Evolutionary conservation across 1,140 invertebrate genomes (phyloP), one percentile per base, ranked within the genome.

Genomic region (Carposina sasakii): DNA sequence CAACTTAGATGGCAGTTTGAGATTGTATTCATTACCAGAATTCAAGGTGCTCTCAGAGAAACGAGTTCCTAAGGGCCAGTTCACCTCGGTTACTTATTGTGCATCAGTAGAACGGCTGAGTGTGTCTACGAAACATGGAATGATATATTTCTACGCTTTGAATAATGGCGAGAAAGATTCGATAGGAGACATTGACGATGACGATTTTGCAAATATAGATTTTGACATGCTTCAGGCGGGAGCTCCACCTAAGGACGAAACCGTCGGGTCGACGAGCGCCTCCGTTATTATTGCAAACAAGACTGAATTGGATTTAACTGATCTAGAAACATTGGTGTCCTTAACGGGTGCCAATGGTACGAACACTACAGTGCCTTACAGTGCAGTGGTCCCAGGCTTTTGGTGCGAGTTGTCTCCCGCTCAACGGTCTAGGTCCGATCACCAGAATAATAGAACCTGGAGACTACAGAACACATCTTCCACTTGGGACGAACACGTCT

Each of bases 341-440:
- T 54, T 86, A 20, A 82, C 76, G 6, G 82, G 79, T 10, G 74
- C 72, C 16, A 76, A 76, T 33, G 79, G 81, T 15, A 76, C 85
- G 89, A 89, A 81, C 73, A 87, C 68, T 64, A 89, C 71, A 78
- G 88, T 74, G 56, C 88, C 90, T 2, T 96, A 95, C 69, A 91
- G 92, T 40, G 94, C 94, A 4, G 95, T 94, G n/a, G 93, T 96
- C 0, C 94, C 95, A 1, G 91, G 94, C 20, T 97, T 95, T 78
- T 97, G 95, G 96, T 93, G 90, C 54, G 94, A 97, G 86, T 89
- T 97, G 64, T 94, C 95, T 62, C 95, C 96, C 52, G 94, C 93
- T 15, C 94, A 96, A 69, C 90, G 95, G 49, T 94, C 96, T 54
- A 87, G 95, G 56, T 89, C 89, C 1, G 93, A 95, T 60, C 92